Evolutionary conservation across 2,113 vertebrate genomes (phyloP).

Genomic region (Puma concolor): DNA sequence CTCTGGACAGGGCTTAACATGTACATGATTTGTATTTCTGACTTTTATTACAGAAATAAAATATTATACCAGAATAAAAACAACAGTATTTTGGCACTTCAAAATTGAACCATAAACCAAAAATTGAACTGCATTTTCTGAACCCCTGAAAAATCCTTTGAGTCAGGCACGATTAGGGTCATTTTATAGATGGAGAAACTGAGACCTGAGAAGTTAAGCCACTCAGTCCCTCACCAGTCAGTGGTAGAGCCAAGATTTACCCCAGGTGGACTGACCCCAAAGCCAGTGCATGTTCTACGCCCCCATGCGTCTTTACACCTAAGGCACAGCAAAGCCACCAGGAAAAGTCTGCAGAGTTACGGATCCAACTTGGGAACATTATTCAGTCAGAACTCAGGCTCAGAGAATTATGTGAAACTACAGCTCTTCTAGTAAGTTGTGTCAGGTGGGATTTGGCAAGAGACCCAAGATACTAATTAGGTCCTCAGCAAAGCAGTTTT

Average conservation of each 20-base stretch:
- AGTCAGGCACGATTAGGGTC: neutral
- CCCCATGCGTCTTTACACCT: neutral
- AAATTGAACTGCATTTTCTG: conserved; percentile 16
- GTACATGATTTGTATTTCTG: neutral
- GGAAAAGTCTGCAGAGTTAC: neutral
- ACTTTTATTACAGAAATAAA: conserved; percentile 21
- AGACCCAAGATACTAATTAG: neutral
- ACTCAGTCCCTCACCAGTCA: neutral
- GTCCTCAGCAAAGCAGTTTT: neutral
- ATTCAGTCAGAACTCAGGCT: neutral
- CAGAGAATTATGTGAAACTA: conserved; percentile 13
- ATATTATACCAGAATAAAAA: neutral
- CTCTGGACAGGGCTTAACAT: neutral
- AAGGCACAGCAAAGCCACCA: neutral
- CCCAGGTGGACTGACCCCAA: neutral
- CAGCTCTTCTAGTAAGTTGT: neutral
- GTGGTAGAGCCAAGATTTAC: neutral
- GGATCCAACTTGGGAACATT: neutral
- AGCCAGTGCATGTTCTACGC: neutral
- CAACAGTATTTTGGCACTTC: neutral
- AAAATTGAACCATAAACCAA: neutral
- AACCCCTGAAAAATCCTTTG: neutral
- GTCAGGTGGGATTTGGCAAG: neutral
- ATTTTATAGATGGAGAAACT: conserved; percentile 2
- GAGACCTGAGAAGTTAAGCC: neutral